These are phyloP conservation scores for Hartigia nigra DNA, from an alignment of 2,888 invertebrate genomes.

Conservation along the genomic window DNA sequence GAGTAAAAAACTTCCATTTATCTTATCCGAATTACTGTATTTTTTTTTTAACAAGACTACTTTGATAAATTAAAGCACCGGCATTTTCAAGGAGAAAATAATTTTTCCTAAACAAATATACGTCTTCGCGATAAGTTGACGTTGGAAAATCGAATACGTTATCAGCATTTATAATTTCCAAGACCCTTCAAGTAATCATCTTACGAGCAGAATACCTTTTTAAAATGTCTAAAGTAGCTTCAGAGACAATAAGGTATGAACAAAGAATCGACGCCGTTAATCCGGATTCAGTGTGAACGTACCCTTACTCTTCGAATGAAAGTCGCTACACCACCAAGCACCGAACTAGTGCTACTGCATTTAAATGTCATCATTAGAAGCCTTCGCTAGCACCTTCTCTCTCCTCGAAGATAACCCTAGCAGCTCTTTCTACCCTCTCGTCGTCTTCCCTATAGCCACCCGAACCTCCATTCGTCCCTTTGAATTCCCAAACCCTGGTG, in stretches of 20 bases:
- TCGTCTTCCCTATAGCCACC: conserved; percentile 20
- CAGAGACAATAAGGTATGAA: conserved; percentile 6
- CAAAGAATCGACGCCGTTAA: conserved; percentile 13
- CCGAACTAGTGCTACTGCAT: conserved; percentile 65
- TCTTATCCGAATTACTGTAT: not conserved
- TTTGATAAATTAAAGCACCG: not conserved
- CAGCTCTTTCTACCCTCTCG: conserved; percentile 26
- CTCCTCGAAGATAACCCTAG: conserved; percentile 25
- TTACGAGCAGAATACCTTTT: not conserved
- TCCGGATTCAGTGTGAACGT: conserved; percentile 36
- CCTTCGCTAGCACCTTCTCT: conserved; percentile 49
- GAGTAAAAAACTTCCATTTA: not conserved
- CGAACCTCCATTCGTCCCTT: conserved; percentile 15
- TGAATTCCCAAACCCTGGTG: conserved; percentile 39
- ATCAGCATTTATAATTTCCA: not conserved
- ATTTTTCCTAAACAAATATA: not conserved
- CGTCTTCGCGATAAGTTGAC: too few relatives aligned
- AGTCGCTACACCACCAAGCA: conserved; percentile 47
- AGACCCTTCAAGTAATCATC: not conserved
- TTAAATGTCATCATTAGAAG: conserved; percentile 66
- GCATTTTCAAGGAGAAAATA: not conserved
- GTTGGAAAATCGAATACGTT: too few relatives aligned
- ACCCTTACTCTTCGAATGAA: conserved; percentile 40
- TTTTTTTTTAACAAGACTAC: not conserved
- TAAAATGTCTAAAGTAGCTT: not conserved